Conservation (phyloP, 2,113 vertebrate species). For the Brachypodius melanocephalos region DNA sequence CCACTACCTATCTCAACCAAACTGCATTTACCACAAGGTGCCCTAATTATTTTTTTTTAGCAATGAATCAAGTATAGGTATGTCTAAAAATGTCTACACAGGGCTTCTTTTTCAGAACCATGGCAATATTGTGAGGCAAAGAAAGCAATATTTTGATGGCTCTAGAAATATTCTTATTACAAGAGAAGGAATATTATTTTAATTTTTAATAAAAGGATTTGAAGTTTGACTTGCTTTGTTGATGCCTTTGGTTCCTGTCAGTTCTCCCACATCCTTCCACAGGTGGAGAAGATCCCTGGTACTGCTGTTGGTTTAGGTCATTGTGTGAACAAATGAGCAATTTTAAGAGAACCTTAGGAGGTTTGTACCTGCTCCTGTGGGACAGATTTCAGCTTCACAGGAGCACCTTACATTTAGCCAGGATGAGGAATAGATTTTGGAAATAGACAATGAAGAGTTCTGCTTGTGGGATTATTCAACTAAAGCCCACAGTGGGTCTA, state of each 20-base stretch:
- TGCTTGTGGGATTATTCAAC: background rate
- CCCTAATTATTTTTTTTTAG: background rate
- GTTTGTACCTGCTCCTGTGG: background rate
- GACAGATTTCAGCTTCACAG: background rate
- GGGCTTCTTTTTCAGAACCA: slow-evolving; percentile 14
- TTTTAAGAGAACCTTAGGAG: background rate
- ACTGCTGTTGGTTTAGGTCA: background rate
- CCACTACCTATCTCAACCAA: background rate
- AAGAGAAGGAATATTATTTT: background rate
- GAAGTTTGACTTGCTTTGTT: background rate
- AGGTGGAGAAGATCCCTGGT: background rate
- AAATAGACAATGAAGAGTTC: background rate
- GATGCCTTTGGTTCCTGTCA: background rate
- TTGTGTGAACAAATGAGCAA: background rate
- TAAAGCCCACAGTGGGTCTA: background rate
- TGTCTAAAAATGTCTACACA: background rate
- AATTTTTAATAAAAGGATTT: background rate
- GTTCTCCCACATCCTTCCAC: background rate
- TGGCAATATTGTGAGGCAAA: background rate
- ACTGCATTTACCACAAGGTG: background rate
- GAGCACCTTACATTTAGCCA: background rate
- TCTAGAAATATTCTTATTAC: background rate
- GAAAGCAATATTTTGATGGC: background rate
- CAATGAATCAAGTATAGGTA: background rate
- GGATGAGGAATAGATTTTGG: background rate